Base-by-base conservation (phyloP, 2,888 invertebrate genomes). In the Nymphalis urticae region DNA sequence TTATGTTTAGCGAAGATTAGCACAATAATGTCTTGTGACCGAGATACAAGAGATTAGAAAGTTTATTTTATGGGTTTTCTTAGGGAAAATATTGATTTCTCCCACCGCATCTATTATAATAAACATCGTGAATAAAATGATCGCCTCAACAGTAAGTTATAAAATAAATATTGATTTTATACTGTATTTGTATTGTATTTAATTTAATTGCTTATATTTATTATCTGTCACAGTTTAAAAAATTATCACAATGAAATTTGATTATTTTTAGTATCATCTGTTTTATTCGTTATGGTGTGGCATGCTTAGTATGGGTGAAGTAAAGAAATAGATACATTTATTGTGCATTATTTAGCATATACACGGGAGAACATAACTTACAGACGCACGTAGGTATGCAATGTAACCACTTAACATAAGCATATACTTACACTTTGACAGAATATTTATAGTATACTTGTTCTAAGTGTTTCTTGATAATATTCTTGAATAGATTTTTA, bases 31-130 rank as follows among this genome's bases (percentile, higher is more conserved):
- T 32, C 27, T 56, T 17, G 72, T 73, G 68, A 61, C 77, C 75
- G 66, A 75, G 73, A 76, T 75, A 67, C 69, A 59, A 68, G 61
- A 56, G 68, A 68, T 54, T 75, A 75, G 79, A 79, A 79, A 79
- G 79, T 73, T 70, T 66, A 62, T 66, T 68, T 66, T 68, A 69
- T 71, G 54, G 64, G 64, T 69, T 64, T 71, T 65, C 60, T 24
- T 54, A 32, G 64, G 67, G 66, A 71, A 70, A 71, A 64, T 71
- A 74, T 74, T 67, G 73, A 65, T 74, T 74, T 73, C 74, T 66
- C 74, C 67, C 50, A 69, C 69, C 67, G 61, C 72, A 66, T 54
- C 27, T 32, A 27, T 32, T 32, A 32, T 27, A 56, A 56, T 56
- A 17, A 56, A 32, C 27, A 54, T 56, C 17, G 19, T 51, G 32